phyloP scores from a whole-genome alignment of 1,140 invertebrate genomes.

The Drosophila tsacasi region DNA sequence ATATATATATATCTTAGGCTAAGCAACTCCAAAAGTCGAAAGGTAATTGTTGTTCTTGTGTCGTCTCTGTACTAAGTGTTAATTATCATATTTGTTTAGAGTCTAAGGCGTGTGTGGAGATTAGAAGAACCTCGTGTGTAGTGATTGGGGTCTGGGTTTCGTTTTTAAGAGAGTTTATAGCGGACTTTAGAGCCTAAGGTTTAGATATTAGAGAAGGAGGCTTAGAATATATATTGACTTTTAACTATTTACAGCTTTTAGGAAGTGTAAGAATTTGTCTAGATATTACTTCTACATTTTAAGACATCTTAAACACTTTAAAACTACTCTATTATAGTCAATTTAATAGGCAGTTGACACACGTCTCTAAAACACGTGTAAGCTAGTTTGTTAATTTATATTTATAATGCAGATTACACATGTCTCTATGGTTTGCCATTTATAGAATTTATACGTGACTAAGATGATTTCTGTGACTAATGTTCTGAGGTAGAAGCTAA shows the following conservation, averaged over 20 bases:
- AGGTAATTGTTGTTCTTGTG: conserved; percentile 51
- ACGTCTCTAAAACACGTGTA: not conserved
- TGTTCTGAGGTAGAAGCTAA: not conserved
- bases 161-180: not conserved
- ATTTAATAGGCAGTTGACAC: not conserved
- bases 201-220: not conserved
- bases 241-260: not conserved
- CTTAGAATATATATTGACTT: not conserved
- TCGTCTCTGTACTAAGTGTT: conserved; percentile 40
- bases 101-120: conserved; percentile 16
- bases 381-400: not conserved
- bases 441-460: not conserved
- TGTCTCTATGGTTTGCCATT: not conserved
- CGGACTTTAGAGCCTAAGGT: not conserved
- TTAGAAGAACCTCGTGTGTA: conserved; percentile 27
- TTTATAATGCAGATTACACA: not conserved
- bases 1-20: conserved; percentile 44
- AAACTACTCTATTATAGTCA: too few relatives aligned
- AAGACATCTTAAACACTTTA: not conserved
- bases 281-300: not conserved
- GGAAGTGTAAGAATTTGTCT: too few relatives aligned
- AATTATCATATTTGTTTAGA: conserved; percentile 49
- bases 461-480: not conserved
- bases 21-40: conserved; percentile 51
- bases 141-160: not conserved